Evolutionary conservation across 2,113 vertebrate species (phyloP).

Genomic region (Hemichromis elongatus): DNA sequence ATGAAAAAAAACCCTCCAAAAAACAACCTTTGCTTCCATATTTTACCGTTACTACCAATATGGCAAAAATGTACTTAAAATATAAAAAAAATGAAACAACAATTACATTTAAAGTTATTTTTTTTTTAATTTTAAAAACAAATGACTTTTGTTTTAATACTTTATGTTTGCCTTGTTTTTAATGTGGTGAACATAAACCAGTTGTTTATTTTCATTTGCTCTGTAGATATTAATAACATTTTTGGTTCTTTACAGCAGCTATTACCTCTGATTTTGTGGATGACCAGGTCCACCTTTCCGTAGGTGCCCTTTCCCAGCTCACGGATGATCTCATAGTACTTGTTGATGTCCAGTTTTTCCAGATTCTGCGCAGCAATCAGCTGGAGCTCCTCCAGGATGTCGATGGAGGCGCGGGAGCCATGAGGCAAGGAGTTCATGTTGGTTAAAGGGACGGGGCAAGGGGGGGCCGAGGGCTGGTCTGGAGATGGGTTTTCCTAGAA

Average conservation of each 20-base stretch:
- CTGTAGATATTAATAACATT: background rate
- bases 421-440: constrained; percentile 69
- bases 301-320: constrained; percentile 81
- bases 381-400: constrained; percentile 78
- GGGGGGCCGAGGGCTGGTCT: background rate
- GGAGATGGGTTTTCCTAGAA: constrained; percentile 34
- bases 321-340: constrained; percentile 77
- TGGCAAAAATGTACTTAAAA: too few species aligned
- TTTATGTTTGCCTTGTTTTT: background rate
- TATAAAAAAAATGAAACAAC: too few species aligned
- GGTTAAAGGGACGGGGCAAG: background rate
- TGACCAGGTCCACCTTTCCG: constrained; percentile 77
- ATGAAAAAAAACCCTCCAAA: too few species aligned
- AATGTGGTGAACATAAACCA: background rate
- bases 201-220: fast-evolving
- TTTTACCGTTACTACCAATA: background rate
- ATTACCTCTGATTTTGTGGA: constrained; percentile 76
- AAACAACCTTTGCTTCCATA: background rate
- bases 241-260: background rate
- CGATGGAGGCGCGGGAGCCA: constrained; percentile 58
- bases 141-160: background rate
- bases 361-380: constrained; percentile 75
- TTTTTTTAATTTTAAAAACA: background rate
- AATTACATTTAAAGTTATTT: too few species aligned
- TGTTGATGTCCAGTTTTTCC: constrained; percentile 74